Percentiles rank a stretch among this genome's conserved stretches.
These are phyloP conservation scores for Nemapogon koenigi DNA, from an alignment of 2,888 invertebrate genomes.

Conservation along the genomic window DNA sequence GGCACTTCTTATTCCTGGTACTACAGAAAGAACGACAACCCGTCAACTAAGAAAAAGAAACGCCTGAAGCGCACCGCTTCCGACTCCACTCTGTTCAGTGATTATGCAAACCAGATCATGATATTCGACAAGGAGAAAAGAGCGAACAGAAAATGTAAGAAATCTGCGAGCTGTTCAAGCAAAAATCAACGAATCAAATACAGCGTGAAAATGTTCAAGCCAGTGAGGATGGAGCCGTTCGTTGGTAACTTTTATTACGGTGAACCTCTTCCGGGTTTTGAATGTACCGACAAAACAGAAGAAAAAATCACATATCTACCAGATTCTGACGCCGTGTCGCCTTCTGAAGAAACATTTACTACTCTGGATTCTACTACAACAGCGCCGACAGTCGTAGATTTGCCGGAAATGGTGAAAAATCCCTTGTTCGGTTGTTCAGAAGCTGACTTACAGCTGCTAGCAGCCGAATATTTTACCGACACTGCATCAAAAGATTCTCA, in stretches of 20 bases:
- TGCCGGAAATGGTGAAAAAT: slow-evolving; percentile 45
- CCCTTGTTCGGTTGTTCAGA: slow-evolving; percentile 48
- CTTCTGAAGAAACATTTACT: slow-evolving; percentile 36
- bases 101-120: slow-evolving; percentile 54
- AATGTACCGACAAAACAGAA: slow-evolving; percentile 39
- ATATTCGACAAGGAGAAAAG: slow-evolving; percentile 46
- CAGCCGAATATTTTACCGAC: slow-evolving; percentile 34
- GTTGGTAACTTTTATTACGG: slow-evolving; percentile 58
- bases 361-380: slow-evolving; percentile 38
- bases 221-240: slow-evolving; percentile 51
- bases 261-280: slow-evolving; percentile 46
- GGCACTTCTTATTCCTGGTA: slow-evolving; percentile 61
- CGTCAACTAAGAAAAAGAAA: slow-evolving; percentile 29
- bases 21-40: slow-evolving; percentile 48
- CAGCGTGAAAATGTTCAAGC: slow-evolving; percentile 35
- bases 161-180: slow-evolving; percentile 44
- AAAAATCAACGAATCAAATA: slow-evolving; percentile 44
- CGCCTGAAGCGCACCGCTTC: slow-evolving; percentile 43
- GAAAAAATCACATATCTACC: slow-evolving; percentile 50
- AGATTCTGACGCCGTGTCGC: slow-evolving; percentile 47
- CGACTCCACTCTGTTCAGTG: slow-evolving; percentile 58
- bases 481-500: slow-evolving; percentile 46
- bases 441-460: slow-evolving; percentile 31
- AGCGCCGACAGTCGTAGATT: slow-evolving; percentile 40
- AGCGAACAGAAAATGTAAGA: slow-evolving; percentile 41